phyloP scores from a whole-genome alignment of 2,797 vertebrate genomes.

The Lindbergichthys nudifrons region DNA sequence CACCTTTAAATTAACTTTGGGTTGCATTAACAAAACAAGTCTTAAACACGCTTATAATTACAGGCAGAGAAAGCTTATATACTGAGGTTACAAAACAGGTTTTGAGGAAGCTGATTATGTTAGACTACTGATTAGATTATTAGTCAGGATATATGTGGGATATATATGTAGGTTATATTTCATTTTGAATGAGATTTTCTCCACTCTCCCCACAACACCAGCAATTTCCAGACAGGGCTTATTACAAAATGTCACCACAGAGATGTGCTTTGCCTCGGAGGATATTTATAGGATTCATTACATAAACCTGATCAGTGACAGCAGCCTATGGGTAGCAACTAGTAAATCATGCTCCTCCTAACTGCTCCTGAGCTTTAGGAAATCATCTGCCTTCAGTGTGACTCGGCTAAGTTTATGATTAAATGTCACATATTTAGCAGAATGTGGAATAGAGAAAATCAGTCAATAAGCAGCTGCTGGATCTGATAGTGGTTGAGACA shows the following conservation, averaged over 20 bases:
- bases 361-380: constrained; percentile 42
- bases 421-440: constrained; percentile 23
- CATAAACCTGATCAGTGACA: constrained; percentile 69
- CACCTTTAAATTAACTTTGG: background rate
- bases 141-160: background rate
- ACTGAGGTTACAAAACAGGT: background rate
- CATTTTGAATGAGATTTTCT: constrained; percentile 16
- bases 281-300: constrained; percentile 75
- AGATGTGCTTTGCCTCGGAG: constrained; percentile 48
- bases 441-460: constrained; percentile 1
- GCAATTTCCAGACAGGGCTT: constrained; percentile 49
- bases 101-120: background rate
- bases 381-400: constrained; percentile 26
- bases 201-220: constrained; percentile 20
- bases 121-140: background rate
- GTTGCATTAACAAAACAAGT: background rate
- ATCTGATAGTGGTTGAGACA: background rate
- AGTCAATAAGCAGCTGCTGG: constrained; percentile 1
- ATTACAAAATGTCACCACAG: constrained; percentile 62
- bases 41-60: background rate
- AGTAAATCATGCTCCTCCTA: constrained; percentile 59
- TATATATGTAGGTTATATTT: constrained; percentile 5
- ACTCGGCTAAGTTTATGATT: constrained; percentile 10
- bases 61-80: background rate
- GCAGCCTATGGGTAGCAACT: constrained; percentile 50